These are phyloP conservation scores for Magallana nippona DNA, from an alignment of 2,888 invertebrate genomes.

Conservation along the genomic window DNA sequence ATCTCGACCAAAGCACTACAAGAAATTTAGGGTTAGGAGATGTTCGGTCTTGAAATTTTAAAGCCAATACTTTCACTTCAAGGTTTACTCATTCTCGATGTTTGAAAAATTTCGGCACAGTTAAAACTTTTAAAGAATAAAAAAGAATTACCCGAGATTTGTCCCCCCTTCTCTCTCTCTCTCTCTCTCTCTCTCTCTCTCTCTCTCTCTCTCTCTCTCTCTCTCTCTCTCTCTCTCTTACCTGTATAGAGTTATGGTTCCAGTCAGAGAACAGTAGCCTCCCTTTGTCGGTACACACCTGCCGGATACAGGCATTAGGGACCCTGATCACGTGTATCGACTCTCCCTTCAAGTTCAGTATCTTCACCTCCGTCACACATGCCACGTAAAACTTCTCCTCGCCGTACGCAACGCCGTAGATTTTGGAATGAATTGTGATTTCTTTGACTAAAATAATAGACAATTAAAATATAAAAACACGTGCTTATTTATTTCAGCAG, in stretches of 20 bases:
- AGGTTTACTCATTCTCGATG: too few species aligned
- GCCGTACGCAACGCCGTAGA: conserved; percentile 11
- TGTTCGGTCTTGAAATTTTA: background rate
- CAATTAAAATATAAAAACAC: background rate
- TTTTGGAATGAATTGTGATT: conserved; percentile 20
- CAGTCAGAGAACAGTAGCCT: conserved; percentile 37
- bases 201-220: too few species aligned
- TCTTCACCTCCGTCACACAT: conserved; percentile 30
- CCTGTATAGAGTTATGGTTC: conserved; percentile 40
- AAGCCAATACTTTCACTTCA: too few species aligned
- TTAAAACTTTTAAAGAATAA: too few species aligned
- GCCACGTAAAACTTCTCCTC: conserved; percentile 37
- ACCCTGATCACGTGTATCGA: conserved; percentile 30
- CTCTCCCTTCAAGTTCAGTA: conserved; percentile 35
- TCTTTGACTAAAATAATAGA: conserved; percentile 37
- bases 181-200: too few species aligned
- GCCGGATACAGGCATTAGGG: conserved; percentile 34
- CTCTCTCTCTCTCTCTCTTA: background rate
- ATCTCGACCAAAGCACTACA: conserved; percentile 38
- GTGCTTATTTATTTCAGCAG: background rate
- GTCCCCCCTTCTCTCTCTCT: too few species aligned
- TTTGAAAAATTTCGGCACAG: too few species aligned
- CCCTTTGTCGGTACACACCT: conserved; percentile 36
- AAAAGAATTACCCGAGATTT: too few species aligned
- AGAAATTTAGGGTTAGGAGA: background rate